Conservation (phyloP, 2,888 invertebrate genomes). For the Aleiodes testaceus region DNA sequence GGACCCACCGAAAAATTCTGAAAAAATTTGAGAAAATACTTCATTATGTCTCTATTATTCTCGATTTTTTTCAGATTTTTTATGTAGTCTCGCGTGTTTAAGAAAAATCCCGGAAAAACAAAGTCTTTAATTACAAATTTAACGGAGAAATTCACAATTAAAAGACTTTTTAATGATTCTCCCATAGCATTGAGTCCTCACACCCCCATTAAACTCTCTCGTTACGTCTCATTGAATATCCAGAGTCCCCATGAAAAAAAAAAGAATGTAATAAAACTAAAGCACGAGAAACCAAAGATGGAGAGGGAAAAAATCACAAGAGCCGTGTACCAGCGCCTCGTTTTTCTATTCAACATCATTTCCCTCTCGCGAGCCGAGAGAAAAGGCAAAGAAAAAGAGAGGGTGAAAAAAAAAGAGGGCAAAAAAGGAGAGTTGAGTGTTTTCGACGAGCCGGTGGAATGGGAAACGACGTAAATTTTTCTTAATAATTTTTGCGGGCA, state of each 20-base stretch:
- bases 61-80: too few relatives aligned
- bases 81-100: too few relatives aligned
- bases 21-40: too few relatives aligned
- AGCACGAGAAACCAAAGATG: neutral
- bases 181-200: slow-evolving; percentile 23
- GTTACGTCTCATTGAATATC: slow-evolving; percentile 51
- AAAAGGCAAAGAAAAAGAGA: slow-evolving; percentile 3
- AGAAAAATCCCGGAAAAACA: too few relatives aligned
- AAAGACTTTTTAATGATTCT: slow-evolving; percentile 53
- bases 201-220: slow-evolving; percentile 19
- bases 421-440: slow-evolving; percentile 25
- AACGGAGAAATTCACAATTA: neutral
- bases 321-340: slow-evolving; percentile 2
- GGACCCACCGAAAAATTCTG: neutral
- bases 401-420: neutral
- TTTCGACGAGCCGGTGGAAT: slow-evolving; percentile 31
- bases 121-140: too few relatives aligned
- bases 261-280: slow-evolving; percentile 23
- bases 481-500: slow-evolving; percentile 55
- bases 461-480: slow-evolving; percentile 50
- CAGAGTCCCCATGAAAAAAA: slow-evolving; percentile 12
- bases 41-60: too few relatives aligned
- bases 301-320: slow-evolving; percentile 8
- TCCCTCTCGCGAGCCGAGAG: slow-evolving; percentile 39
- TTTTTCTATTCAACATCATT: slow-evolving; percentile 33